A percentile compares a stretch with the other conserved stretches of the same genome.
Conservation (phyloP, 2,888 invertebrate species). For the Thysanoteuthis rhombus region DNA sequence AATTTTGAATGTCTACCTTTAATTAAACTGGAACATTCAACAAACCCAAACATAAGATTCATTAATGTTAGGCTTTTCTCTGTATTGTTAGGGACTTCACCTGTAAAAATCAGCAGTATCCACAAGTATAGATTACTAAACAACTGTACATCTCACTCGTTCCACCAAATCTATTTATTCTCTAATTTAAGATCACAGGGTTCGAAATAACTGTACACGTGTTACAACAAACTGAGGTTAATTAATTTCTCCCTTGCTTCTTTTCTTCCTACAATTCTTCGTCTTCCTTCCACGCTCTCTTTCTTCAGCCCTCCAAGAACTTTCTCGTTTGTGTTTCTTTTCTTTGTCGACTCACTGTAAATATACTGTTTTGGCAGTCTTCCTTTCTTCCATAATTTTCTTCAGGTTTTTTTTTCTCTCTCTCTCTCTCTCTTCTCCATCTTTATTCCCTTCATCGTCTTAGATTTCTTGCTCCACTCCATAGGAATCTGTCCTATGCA, state of each 20-base stretch:
- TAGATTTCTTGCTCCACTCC: not conserved
- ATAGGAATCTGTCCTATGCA: not conserved
- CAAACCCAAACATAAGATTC: no score
- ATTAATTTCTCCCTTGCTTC: not conserved
- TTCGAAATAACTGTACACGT: not conserved
- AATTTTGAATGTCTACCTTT: no score
- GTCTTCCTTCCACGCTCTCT: not conserved
- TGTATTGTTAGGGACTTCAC: not conserved
- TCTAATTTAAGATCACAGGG: not conserved
- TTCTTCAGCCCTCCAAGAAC: not conserved
- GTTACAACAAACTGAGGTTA: not conserved
- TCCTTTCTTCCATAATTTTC: not conserved
- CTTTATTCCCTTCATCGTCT: not conserved
- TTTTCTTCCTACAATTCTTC: not conserved
- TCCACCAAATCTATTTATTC: not conserved
- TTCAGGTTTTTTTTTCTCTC: not conserved
- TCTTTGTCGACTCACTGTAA: not conserved
- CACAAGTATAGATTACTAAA: not conserved
- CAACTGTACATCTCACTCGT: not conserved
- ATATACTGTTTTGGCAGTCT: not conserved
- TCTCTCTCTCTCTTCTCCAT: not conserved
- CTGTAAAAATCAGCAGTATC: not conserved
- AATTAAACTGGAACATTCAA: no score
- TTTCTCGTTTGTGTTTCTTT: not conserved
- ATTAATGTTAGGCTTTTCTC: not conserved